These are phyloP conservation scores for Hypotaenidia philippensis DNA, from an alignment of 2,797 vertebrate genomes.

Conservation along the genomic window DNA sequence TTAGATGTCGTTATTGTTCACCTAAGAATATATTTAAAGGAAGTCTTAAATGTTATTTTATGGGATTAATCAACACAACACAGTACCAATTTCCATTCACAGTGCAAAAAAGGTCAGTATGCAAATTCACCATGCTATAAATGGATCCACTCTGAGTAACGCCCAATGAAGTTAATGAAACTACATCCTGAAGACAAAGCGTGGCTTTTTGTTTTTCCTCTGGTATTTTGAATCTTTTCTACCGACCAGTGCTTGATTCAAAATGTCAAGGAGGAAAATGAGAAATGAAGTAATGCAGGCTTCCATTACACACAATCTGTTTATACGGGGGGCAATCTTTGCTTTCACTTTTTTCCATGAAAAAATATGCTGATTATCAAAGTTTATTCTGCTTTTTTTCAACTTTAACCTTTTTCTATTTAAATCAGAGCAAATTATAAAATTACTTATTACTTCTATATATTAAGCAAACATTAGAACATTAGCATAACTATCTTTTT, in stretches of 20 bases:
- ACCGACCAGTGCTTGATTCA: background rate
- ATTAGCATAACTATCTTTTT: background rate
- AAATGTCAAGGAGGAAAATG: constrained; percentile 64
- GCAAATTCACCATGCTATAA: constrained; percentile 58
- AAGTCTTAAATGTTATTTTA: background rate
- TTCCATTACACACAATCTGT: constrained; percentile 9
- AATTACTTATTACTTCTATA: background rate
- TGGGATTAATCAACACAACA: background rate
- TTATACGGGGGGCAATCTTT: background rate
- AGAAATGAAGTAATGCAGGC: constrained; percentile 42
- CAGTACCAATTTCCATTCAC: constrained; percentile 5
- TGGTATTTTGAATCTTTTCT: constrained; percentile 39
- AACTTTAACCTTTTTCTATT: background rate
- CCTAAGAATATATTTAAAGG: background rate
- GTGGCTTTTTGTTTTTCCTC: constrained; percentile 57
- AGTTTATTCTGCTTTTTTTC: background rate
- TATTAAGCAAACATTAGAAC: background rate
- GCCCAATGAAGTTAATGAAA: constrained; percentile 58
- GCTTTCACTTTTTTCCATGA: background rate
- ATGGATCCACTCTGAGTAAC: constrained; percentile 26
- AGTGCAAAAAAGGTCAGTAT: constrained; percentile 55
- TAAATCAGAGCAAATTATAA: background rate
- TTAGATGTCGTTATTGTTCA: background rate
- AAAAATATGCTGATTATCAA: background rate
- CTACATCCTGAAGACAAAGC: constrained; percentile 47